A percentile compares a stretch with the other conserved stretches of the same genome.
phyloP scores from a whole-genome alignment of 2,113 vertebrate species.

The Xenopus tropicalis region DNA sequence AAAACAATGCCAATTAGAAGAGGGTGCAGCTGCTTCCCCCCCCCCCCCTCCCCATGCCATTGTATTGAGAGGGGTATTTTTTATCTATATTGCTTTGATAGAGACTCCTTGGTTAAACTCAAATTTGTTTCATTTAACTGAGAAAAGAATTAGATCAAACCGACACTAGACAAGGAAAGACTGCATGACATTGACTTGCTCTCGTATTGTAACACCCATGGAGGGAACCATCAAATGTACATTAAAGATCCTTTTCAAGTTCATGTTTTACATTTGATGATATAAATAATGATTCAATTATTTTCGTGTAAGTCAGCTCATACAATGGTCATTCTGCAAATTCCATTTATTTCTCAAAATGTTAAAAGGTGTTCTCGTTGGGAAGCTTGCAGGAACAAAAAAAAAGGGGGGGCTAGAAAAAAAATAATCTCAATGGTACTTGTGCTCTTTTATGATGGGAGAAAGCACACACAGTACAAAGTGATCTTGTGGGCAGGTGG shows the following conservation, averaged over 20 bases:
- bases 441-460: constrained; percentile 17
- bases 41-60: background rate
- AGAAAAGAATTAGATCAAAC: constrained; percentile 8
- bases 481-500: constrained; percentile 16
- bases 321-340: constrained; percentile 21
- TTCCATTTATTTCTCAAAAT: constrained; percentile 21
- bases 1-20: background rate
- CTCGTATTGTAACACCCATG: constrained; percentile 3
- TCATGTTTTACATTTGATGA: constrained; percentile 23
- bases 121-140: constrained; percentile 8
- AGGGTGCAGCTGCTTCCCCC: background rate
- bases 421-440: constrained; percentile 16
- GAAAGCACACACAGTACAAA: constrained; percentile 17
- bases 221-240: constrained; percentile 22
- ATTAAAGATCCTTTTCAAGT: constrained; percentile 19
- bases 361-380: background rate
- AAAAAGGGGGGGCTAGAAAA: background rate
- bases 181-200: constrained; percentile 13
- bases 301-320: constrained; percentile 17
- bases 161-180: background rate
- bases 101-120: background rate
- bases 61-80: background rate
- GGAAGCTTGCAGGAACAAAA: constrained; percentile 1
- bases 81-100: background rate
- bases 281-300: constrained; percentile 42